phyloP scores from a whole-genome alignment of 2,888 invertebrate genomes.

The Agriopis aurantiaria region DNA sequence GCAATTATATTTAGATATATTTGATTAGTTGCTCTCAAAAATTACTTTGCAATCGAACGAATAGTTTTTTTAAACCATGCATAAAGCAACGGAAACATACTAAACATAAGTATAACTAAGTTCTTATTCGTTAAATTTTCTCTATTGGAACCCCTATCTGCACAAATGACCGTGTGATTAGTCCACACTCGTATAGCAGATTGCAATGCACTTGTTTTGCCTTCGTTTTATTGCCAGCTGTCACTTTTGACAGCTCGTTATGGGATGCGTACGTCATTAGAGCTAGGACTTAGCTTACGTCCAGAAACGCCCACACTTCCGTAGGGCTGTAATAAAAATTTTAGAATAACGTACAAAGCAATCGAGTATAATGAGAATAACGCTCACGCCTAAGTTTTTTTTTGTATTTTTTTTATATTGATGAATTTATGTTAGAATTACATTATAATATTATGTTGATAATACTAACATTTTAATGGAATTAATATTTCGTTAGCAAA shows the following conservation, averaged over 20 bases:
- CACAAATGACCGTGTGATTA: conserved; percentile 34
- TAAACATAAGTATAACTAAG: no score
- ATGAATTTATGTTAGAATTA: no score
- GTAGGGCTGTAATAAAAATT: conserved; percentile 19
- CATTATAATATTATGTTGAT: no score
- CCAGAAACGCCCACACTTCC: conserved; percentile 55
- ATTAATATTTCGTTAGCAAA: no score
- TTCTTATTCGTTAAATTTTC: neutral
- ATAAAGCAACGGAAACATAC: no score
- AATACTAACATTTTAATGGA: no score
- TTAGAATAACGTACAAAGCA: neutral
- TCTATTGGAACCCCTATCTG: conserved; percentile 14
- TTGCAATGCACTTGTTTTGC: conserved; percentile 60
- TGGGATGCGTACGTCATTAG: conserved; percentile 53
- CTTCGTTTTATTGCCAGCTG: conserved; percentile 58
- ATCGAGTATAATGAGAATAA: neutral
- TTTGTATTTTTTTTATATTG: no score
- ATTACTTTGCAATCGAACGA: neutral
- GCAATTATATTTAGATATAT: neutral
- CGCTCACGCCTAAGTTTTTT: neutral
- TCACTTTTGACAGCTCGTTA: conserved; percentile 66
- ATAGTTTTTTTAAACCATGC: no score
- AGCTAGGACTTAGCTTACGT: conserved; percentile 42
- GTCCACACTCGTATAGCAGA: conserved; percentile 46
- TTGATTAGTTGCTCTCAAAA: neutral